Conservation (phyloP, 30 jellyfish, hydroid and myxozoan genomes). For the Aurelia coerulea region DNA sequence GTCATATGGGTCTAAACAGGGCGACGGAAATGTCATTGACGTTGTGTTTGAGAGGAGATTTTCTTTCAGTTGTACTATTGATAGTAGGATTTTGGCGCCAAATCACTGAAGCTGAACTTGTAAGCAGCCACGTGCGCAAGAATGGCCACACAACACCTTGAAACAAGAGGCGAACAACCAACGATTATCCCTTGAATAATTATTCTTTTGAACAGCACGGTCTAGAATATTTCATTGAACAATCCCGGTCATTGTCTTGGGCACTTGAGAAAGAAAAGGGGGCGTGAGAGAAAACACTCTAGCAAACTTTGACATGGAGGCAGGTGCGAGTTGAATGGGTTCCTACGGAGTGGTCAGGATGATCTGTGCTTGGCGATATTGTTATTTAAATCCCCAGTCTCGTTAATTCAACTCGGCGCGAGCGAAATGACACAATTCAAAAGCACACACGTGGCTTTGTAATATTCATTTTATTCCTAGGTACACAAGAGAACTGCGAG, state of each 20-base stretch:
- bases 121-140: slow-evolving; percentile 63
- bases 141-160: slow-evolving; percentile 62
- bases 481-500: slow-evolving; percentile 64
- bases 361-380: slow-evolving; percentile 61
- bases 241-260: slow-evolving; percentile 54
- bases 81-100: slow-evolving; percentile 75
- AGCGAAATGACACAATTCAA: slow-evolving; percentile 68
- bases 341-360: slow-evolving; percentile 76
- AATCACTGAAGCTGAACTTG: slow-evolving; percentile 62
- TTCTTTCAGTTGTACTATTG: not conserved
- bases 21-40: too few relatives aligned
- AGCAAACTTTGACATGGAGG: slow-evolving; percentile 71
- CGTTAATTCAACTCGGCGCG: slow-evolving; percentile 80
- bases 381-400: slow-evolving; percentile 84
- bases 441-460: slow-evolving; percentile 91
- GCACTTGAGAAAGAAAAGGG: slow-evolving; percentile 64
- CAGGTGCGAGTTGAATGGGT: slow-evolving; percentile 89
- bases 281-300: slow-evolving; percentile 87
- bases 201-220: slow-evolving; percentile 55
- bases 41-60: too few relatives aligned
- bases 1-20: too few relatives aligned
- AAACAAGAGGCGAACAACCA: slow-evolving; percentile 40
- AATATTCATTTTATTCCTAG: slow-evolving; percentile 57
- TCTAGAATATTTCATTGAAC: slow-evolving; percentile 61
- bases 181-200: slow-evolving; percentile 46